Evolutionary conservation across 2,888 invertebrate genomes (phyloP), one percentile per base, ranked within the genome.

Genomic region (Margaritifera margaritifera): DNA sequence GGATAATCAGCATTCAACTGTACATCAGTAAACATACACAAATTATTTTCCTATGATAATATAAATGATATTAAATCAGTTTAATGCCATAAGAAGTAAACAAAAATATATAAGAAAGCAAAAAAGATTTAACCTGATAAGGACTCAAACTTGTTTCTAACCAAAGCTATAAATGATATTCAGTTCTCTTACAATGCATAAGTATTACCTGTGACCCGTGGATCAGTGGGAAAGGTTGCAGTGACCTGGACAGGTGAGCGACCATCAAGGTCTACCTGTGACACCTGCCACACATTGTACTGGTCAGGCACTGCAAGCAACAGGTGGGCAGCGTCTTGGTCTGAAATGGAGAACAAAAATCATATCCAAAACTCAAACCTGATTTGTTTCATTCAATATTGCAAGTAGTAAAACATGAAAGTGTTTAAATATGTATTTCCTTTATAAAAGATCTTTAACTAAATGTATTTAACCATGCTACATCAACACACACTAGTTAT

Each of bases 211-310:
- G 72, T 74, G 15, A 77, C 71, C 27, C 74, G 72, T 19, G 68
- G 66, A 55, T 72, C 62, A 50, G 74, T 51, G 11, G 74, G 74
- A 19, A 66, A 69, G 6, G 74, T 74, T 20, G 68, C 55, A 6
- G 72, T 62, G 0, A 74, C 50, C 2, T 65, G 64, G 1, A 52
- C 54, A 6, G 62, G 57, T 20, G 60, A 25, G 31, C 57, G 58
- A 6, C 77, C 77, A 58, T 77, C 74, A 20, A 77, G 59, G 6
- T 64, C 69, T 6, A 71, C 65, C 59, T 77, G 71, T 52, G 52
- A 62, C n/a, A 77, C 68, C 61, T 74, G 66, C 72, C 74, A 77
- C 0, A 66, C 66, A 61, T 73, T 76, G 56, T 74, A 69, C 22
- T 72, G 64, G 15, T 66, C 64, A 22, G 72, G 68, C 18, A 72